These are phyloP conservation scores for Leptocoma aspasia DNA, from an alignment of 2,113 vertebrate species.

Conservation along the genomic window DNA sequence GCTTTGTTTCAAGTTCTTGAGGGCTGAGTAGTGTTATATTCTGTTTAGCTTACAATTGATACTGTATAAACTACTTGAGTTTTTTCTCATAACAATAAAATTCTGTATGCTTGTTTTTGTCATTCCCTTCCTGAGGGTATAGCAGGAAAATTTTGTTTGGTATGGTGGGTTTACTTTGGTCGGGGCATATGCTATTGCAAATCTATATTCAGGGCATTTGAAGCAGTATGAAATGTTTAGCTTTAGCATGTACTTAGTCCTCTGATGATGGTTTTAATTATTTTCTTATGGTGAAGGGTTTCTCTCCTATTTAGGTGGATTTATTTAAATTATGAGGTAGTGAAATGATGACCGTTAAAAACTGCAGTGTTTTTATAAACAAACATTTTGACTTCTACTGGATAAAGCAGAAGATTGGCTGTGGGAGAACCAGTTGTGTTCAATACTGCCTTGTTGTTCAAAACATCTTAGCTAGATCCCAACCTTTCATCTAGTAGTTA, in stretches of 20 bases:
- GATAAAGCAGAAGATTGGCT: neutral
- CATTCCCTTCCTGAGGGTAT: fast-evolving
- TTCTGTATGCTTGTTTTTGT: neutral
- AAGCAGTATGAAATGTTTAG: neutral
- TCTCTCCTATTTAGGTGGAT: neutral
- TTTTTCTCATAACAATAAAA: neutral
- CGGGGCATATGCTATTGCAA: neutral
- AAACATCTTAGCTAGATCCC: neutral
- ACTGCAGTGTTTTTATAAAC: neutral
- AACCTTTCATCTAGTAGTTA: neutral
- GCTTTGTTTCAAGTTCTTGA: neutral
- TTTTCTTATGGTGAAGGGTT: neutral
- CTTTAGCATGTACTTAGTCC: neutral
- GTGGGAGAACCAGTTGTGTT: neutral
- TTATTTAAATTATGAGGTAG: neutral
- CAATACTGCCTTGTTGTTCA: neutral
- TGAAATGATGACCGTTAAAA: neutral
- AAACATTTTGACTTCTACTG: neutral
- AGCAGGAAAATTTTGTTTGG: neutral
- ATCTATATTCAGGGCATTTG: neutral
- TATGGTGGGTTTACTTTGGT: neutral
- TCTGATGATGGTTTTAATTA: neutral
- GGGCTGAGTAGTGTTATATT: neutral
- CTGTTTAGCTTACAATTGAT: neutral
- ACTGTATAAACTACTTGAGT: neutral